Conservation (phyloP, 2,113 vertebrate species). For the Phaethornis superciliosus region DNA sequence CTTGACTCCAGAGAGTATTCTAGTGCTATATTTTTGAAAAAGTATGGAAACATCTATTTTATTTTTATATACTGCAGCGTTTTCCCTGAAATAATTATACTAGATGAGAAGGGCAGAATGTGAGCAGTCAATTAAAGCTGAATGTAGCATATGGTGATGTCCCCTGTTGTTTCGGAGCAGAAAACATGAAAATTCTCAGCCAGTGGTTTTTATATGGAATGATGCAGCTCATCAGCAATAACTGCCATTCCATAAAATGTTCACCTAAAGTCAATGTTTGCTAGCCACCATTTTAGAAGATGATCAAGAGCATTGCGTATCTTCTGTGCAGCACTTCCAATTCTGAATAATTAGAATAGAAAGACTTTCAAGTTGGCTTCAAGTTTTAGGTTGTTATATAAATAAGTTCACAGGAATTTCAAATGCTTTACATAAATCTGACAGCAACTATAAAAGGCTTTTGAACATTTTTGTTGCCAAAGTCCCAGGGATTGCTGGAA, state of each 20-base stretch:
- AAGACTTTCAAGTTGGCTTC: conserved; percentile 79
- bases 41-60: neutral
- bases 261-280: neutral
- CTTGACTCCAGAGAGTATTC: neutral
- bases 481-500: conserved; percentile 82
- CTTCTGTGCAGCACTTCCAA: conserved; percentile 67
- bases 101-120: conserved; percentile 31
- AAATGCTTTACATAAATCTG: conserved; percentile 83
- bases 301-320: conserved; percentile 32
- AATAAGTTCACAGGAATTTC: conserved; percentile 82
- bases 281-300: conserved; percentile 52
- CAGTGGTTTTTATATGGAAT: neutral
- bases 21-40: neutral
- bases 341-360: conserved; percentile 77
- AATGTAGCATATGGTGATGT: neutral
- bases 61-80: neutral
- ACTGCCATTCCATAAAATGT: neutral
- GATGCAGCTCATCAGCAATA: neutral
- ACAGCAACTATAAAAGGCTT: conserved; percentile 84
- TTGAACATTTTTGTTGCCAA: conserved; percentile 83
- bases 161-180: neutral
- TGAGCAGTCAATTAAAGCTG: conserved; percentile 43
- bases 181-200: neutral
- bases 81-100: conserved; percentile 33
- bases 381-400: conserved; percentile 83